Percentiles rank a stretch among this genome's conserved stretches.
Conservation (phyloP, 1,140 invertebrate species). For the Dinoponera quadriceps region DNA sequence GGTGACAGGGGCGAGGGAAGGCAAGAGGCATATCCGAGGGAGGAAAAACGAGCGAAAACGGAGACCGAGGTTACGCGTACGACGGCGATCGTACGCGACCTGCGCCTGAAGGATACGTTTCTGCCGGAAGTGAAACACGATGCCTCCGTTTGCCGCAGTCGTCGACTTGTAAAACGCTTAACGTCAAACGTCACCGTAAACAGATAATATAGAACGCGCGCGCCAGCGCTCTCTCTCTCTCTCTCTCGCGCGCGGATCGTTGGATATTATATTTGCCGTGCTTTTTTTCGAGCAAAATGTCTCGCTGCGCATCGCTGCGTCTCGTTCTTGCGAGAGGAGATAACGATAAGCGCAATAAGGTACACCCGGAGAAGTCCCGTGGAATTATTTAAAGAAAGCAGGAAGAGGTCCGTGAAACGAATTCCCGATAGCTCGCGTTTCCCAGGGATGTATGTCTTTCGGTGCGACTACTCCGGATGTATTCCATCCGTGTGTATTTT, state of each 20-base stretch:
- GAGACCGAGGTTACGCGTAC: slow-evolving; percentile 53
- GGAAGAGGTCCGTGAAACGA: neutral
- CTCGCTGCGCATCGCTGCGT: neutral
- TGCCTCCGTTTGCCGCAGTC: slow-evolving; percentile 51
- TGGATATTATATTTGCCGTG: slow-evolving; percentile 53
- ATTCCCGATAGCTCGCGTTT: slow-evolving; percentile 3
- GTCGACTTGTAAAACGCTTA: slow-evolving; percentile 52
- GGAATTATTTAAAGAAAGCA: slow-evolving; percentile 26
- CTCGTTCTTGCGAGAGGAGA: neutral
- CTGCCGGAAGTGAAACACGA: slow-evolving; percentile 26
- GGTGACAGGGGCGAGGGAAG: neutral
- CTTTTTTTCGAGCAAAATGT: slow-evolving; percentile 32
- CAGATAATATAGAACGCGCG: slow-evolving; percentile 28
- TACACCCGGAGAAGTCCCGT: neutral
- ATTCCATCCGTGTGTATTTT: neutral
- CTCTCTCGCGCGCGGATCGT: neutral
- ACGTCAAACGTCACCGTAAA: slow-evolving; percentile 51
- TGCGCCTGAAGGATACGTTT: slow-evolving; percentile 51
- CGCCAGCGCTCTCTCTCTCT: neutral
- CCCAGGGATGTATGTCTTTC: neutral
- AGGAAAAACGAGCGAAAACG: slow-evolving; percentile 56
- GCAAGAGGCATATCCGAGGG: slow-evolving; percentile 38
- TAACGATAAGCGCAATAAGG: slow-evolving; percentile 27
- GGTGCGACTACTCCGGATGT: neutral
- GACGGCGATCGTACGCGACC: slow-evolving; percentile 37